Base-by-base conservation (phyloP, 2,113 vertebrate species). In the Herpailurus yagouaroundi region DNA sequence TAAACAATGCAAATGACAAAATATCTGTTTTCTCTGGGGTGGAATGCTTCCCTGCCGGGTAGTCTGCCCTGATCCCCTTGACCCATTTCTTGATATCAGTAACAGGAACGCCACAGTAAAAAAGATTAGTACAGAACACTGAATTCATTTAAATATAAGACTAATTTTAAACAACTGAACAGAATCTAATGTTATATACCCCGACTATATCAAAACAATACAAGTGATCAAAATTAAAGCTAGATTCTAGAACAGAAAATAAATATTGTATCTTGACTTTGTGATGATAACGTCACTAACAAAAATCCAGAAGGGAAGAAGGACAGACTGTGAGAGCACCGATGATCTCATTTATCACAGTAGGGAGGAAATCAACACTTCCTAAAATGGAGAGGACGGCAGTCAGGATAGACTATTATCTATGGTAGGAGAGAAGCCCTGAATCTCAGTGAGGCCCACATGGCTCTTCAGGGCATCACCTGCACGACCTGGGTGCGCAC, bases 91-190 rank as follows among this genome's bases (percentile, higher is more conserved):
- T 79, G 48, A 7, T 41, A 66, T 79, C 5, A 36, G 27, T 68
- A 71, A 66, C 9, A 89, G 57, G 76, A 84, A 96, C 81, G 50
- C 31, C 48, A 64, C 19, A 48, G 23, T 36, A 38, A 96, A 95
- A 95, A 93, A 84, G 23, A 45, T 84, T 50, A 84, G 41, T 41
- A 71, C 8, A 74, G 48, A 73, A 38, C 23, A 36, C 1, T 48
- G 23, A 52, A 86, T 63, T 93, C 38, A 86, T 69, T 81, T 95
- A 93, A 80, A 66, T 76, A 55, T 36, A 97, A 93, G 91, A 74
- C 29, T 45, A 64, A 90, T 31, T 95, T 50, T 82, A 86, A 86
- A 92, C 48, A 92, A 76, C 29, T 18, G 36, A 92, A 23, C 11
- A 73, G 31, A 92, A 71, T 19, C 74, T 50, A 76, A 71, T 48